These are phyloP conservation scores for Amblyjoppa proteus DNA, from an alignment of 2,888 invertebrate genomes.

Conservation along the genomic window DNA sequence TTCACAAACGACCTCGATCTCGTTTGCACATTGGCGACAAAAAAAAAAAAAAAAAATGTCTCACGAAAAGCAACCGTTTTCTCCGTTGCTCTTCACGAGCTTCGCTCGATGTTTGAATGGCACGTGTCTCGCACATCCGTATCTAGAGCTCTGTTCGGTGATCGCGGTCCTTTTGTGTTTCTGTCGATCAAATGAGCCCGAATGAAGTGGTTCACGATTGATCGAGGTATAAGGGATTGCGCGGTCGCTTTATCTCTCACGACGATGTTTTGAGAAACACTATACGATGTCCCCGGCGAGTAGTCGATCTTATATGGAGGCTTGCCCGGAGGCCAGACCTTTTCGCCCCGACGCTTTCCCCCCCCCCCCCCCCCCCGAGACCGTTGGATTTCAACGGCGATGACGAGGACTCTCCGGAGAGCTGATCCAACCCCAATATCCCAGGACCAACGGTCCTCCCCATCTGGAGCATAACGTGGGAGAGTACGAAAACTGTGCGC, in stretches of 20 bases:
- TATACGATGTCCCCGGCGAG: slow-evolving; percentile 44
- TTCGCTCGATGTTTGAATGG: not conserved
- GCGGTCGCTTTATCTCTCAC: slow-evolving; percentile 49
- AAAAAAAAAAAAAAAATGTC: too few species aligned
- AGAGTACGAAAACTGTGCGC: not conserved
- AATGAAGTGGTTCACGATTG: slow-evolving; percentile 56
- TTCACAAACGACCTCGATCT: too few species aligned
- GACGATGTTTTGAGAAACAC: slow-evolving; percentile 54
- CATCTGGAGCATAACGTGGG: not conserved
- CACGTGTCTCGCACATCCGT: not conserved
- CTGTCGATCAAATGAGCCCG: slow-evolving; percentile 53
- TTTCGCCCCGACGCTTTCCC: slow-evolving; percentile 10
- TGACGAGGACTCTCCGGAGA: slow-evolving; percentile 1
- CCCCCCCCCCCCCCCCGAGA: slow-evolving; percentile 2
- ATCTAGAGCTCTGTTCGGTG: not conserved
- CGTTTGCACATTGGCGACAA: too few species aligned
- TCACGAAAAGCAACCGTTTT: not conserved
- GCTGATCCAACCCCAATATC: not conserved
- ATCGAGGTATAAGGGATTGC: slow-evolving; percentile 45
- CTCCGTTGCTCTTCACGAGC: not conserved
- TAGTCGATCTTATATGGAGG: slow-evolving; percentile 49
- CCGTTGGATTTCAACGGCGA: not conserved
- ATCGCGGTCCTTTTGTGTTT: slow-evolving; percentile 15
- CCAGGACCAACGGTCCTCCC: not conserved
- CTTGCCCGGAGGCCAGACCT: not conserved